These are phyloP conservation scores for Eremophila alpestris DNA, from an alignment of 2,797 vertebrate species.

Conservation along the genomic window DNA sequence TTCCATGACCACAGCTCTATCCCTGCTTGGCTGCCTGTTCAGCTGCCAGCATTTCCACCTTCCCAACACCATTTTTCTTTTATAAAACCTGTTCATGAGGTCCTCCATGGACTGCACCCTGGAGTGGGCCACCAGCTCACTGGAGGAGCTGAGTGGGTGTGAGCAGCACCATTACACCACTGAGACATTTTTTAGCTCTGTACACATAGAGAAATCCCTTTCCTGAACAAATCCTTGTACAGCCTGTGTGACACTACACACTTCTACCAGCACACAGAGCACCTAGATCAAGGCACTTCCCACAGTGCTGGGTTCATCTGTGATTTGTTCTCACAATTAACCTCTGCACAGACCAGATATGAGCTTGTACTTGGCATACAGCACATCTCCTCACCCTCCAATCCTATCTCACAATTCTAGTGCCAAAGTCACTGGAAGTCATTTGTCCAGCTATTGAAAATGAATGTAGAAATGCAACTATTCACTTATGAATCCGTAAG, in stretches of 20 bases:
- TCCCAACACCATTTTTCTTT: background rate
- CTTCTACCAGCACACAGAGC: background rate
- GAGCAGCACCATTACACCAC: background rate
- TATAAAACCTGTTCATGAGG: background rate
- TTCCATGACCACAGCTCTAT: background rate
- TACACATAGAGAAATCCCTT: background rate
- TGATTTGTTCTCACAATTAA: background rate
- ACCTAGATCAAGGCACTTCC: background rate
- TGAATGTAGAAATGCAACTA: background rate
- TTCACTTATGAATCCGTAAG: background rate
- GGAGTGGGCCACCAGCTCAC: background rate
- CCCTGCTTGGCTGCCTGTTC: background rate
- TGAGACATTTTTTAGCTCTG: background rate
- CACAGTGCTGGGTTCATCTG: fast-evolving
- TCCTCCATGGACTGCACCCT: background rate
- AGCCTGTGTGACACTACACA: background rate
- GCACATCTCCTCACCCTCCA: background rate
- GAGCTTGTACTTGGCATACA: fast-evolving
- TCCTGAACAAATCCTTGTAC: background rate
- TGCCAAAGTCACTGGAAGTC: background rate
- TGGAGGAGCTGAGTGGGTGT: fast-evolving
- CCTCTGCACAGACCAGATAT: fast-evolving
- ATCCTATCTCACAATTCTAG: background rate
- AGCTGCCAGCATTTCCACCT: background rate
- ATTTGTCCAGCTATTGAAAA: background rate